Base-by-base conservation (phyloP, 2,113 vertebrate species). In the Axis porcinus region DNA sequence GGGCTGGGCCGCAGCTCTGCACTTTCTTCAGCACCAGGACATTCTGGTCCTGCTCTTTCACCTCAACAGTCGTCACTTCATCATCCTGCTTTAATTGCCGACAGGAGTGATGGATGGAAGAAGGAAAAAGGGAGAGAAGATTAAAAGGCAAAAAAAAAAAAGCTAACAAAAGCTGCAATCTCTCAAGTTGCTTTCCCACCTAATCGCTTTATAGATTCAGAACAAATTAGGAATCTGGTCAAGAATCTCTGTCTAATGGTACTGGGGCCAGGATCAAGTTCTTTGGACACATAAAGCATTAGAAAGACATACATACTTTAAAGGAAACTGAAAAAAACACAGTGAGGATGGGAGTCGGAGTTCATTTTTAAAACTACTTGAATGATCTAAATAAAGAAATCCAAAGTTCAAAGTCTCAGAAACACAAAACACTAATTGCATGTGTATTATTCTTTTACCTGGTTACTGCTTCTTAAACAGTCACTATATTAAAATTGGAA, bases 21-120 rank as follows among this genome's bases (percentile, higher is more conserved):
- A 99, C 99, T 98, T 99, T 99, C 99, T 99, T 99, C 99, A 99
- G 99, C 98, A 99, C 99, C 98, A 99, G 99, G 97, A 99, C 99
- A 60, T 98, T 98, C 98, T 97, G 99, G 99, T 99, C 99, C 95
- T 99, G 98, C 98, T 99, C 99, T 97, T 98, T 99, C 96, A 99
- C 98, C 98, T 99, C 98, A 97, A 99, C 95, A 1, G 99, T 99
- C 86, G 98, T 98, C 98, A 99, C 99, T 98, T 99, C 99, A 98
- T 99, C 99, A 99, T 99, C 99, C 98, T 98, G 99, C 98, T 99
- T 91, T 97, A 94, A 98, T 98, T 98, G 91, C 45, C 33, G 33
- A 79, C 0, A 70, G 43, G 81, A 62, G 92, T 58, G 90, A 89
- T 54, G 95, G 94, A 91, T 95, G 93, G 50, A 60, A 87, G 78